Evolutionary conservation across 1,140 invertebrate species (phyloP).

Genomic region (Brachionus paranguensis): DNA sequence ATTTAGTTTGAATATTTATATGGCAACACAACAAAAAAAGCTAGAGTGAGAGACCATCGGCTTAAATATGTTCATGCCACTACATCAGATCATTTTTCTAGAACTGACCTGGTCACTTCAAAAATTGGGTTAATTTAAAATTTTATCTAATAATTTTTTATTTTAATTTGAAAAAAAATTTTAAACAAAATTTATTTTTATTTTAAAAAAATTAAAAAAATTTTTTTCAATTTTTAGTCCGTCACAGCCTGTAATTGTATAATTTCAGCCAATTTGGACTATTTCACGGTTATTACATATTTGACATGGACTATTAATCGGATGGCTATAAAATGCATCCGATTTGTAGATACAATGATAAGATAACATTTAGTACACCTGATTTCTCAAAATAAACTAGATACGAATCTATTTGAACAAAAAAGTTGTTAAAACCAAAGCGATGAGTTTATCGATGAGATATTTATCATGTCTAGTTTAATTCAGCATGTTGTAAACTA

Average conservation of each 20-base stretch:
- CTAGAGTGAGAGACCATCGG: neutral
- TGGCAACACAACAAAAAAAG: neutral
- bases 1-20: neutral
- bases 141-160: neutral
- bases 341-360: neutral
- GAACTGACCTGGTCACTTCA: neutral
- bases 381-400: neutral
- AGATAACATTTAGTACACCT: neutral
- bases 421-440: neutral
- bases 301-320: neutral
- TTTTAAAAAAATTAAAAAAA: too few species aligned
- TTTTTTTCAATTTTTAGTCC: too few species aligned
- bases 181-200: too few species aligned
- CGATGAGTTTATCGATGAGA: neutral
- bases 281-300: neutral
- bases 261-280: neutral
- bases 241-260: neutral
- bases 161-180: neutral
- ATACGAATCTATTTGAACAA: neutral
- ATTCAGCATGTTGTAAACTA: neutral
- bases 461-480: neutral
- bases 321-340: neutral
- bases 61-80: neutral
- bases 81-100: neutral
- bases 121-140: neutral